These are phyloP conservation scores for Cydia strobilella DNA, from an alignment of 1,140 invertebrate genomes.

Conservation along the genomic window DNA sequence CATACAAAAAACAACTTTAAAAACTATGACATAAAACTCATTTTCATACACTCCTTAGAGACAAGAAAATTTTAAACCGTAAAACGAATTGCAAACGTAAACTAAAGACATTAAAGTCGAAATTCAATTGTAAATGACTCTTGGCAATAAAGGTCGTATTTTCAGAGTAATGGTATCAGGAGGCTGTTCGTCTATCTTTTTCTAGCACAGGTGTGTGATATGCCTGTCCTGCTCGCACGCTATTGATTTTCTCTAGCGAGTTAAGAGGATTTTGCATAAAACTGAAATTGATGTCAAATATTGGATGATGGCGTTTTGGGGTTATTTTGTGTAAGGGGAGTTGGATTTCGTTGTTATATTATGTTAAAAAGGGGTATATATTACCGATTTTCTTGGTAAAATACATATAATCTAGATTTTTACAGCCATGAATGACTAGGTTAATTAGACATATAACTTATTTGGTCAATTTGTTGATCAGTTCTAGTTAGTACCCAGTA, in stretches of 20 bases:
- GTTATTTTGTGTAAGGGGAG: conserved; percentile 4
- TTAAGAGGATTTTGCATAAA: conserved; percentile 59
- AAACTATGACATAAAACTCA: conserved; percentile 34
- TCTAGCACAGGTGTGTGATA: conserved; percentile 37
- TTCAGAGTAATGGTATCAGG: conserved; percentile 49
- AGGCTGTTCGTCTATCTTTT: conserved; percentile 43
- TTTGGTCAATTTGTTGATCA: too few relatives aligned
- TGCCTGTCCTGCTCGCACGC: conserved; percentile 43
- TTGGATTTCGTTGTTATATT: conserved; percentile 2
- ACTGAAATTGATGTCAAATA: conserved; percentile 35
- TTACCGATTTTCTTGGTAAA: too few relatives aligned
- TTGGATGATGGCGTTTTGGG: conserved; percentile 8
- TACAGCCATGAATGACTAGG: too few relatives aligned
- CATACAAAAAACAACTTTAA: conserved; percentile 41
- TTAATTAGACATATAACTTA: too few relatives aligned
- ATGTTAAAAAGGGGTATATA: too few relatives aligned
- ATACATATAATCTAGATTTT: too few relatives aligned
- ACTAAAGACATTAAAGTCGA: not conserved
- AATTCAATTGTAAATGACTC: not conserved
- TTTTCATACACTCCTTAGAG: conserved; percentile 18
- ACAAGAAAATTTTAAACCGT: not conserved
- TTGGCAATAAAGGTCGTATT: conserved; percentile 41
- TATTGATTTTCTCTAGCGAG: conserved; percentile 65
- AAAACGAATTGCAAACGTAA: not conserved
- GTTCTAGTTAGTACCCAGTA: too few relatives aligned